phyloP scores from a whole-genome alignment of 2,888 invertebrate species.

The Nephrocerus scutellatus region DNA sequence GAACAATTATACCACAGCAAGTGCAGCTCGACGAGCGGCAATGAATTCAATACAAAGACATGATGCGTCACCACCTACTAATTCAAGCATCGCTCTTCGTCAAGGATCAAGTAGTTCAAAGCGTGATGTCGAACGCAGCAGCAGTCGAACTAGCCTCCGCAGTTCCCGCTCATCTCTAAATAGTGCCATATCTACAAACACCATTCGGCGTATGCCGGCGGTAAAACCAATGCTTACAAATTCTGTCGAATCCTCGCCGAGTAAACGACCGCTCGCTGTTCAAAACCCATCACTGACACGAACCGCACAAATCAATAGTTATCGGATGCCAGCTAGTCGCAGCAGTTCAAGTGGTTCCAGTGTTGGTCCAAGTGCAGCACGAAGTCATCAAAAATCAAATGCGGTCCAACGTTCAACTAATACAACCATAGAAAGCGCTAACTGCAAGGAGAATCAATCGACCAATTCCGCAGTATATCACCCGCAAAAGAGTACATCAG shows the following conservation, averaged over 20 bases:
- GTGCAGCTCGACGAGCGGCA: constrained; percentile 23
- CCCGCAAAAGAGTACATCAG: constrained; percentile 18
- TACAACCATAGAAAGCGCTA: constrained; percentile 41
- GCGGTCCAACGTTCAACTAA: too few relatives aligned
- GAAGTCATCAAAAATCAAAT: too few relatives aligned
- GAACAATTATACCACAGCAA: constrained; percentile 24
- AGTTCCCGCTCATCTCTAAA: constrained; percentile 79
- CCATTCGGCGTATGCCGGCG: constrained; percentile 62
- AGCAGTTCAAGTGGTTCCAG: constrained; percentile 57
- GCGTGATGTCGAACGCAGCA: constrained; percentile 65
- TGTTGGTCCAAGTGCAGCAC: constrained; percentile 48
- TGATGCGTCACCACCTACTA: constrained; percentile 30
- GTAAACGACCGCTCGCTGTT: constrained; percentile 50
- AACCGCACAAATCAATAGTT: constrained; percentile 43
- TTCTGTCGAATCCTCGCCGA: constrained; percentile 42
- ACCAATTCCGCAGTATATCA: constrained; percentile 7
- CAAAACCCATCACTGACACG: constrained; percentile 37
- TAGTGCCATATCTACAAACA: constrained; percentile 70
- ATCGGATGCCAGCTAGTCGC: constrained; percentile 53
- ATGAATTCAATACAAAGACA: constrained; percentile 1
- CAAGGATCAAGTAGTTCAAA: constrained; percentile 26
- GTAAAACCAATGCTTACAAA: constrained; percentile 46
- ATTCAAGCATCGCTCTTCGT: constrained; percentile 24
- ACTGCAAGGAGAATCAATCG: constrained; percentile 48
- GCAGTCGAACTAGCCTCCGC: constrained; percentile 69